These are phyloP conservation scores for Folsomia candida DNA, from an alignment of 2,888 invertebrate species.

Conservation along the genomic window DNA sequence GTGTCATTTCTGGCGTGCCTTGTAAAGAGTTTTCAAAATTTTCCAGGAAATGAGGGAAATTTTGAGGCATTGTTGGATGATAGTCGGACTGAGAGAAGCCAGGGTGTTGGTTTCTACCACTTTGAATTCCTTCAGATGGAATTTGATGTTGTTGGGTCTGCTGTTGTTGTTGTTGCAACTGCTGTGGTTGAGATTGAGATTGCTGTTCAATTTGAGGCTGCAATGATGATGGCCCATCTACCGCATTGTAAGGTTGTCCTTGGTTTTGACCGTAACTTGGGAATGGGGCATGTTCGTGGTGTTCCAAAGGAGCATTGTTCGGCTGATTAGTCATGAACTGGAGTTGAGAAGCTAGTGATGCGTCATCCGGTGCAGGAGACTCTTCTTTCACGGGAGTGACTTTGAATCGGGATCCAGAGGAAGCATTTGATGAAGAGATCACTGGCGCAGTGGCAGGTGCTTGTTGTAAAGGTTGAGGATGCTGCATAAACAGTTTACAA, in stretches of 20 bases:
- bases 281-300: neutral
- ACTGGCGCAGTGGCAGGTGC: neutral
- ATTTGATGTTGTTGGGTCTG: constrained; percentile 24
- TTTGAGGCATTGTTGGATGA: neutral
- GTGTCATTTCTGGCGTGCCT: constrained; percentile 19
- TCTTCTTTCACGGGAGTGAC: constrained; percentile 40
- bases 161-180: neutral
- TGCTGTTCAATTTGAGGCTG: constrained; percentile 10
- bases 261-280: neutral
- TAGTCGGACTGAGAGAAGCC: constrained; percentile 15
- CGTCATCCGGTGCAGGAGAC: constrained; percentile 21
- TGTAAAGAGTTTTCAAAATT: constrained; percentile 7
- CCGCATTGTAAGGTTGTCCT: neutral
- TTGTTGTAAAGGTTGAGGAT: too few species aligned
- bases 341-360: neutral
- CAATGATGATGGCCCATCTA: constrained; percentile 12
- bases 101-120: constrained; percentile 21
- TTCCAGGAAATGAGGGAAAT: neutral
- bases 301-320: neutral
- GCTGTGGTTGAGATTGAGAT: constrained; percentile 13
- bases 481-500: neutral
- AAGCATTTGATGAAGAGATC: neutral
- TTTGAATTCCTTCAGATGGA: constrained; percentile 21
- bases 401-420: constrained; percentile 30
- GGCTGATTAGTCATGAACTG: neutral